phyloP scores from a whole-genome alignment of 2,113 vertebrate genomes.

The Callionymus lyra region DNA sequence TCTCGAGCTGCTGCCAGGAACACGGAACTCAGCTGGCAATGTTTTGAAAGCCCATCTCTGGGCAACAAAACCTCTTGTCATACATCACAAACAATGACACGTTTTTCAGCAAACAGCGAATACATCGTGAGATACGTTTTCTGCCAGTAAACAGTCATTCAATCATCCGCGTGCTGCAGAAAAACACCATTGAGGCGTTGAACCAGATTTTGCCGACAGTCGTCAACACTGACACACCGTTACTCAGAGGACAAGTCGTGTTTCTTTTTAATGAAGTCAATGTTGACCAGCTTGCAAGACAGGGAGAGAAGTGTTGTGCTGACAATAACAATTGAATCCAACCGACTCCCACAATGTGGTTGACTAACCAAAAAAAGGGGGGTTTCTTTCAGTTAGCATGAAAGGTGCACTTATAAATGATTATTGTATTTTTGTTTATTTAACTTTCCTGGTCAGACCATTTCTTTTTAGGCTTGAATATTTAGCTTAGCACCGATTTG shows the following conservation, averaged over 20 bases:
- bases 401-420: too few species aligned
- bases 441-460: too few species aligned
- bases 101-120: conserved; percentile 6
- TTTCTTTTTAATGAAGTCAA: conserved; percentile 4
- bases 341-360: neutral
- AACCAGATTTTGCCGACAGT: conserved; percentile 8
- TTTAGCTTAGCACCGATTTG: too few species aligned
- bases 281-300: conserved; percentile 3
- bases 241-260: too few species aligned
- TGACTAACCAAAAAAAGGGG: neutral
- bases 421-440: too few species aligned
- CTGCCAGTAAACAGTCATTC: conserved; percentile 1
- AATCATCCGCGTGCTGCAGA: conserved; percentile 1
- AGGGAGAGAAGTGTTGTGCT: conserved; percentile 3
- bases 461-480: too few species aligned
- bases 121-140: conserved; percentile 2
- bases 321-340: too few species aligned
- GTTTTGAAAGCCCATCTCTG: conserved; percentile 4
- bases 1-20: too few species aligned
- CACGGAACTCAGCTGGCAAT: conserved; percentile 5
- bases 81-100: conserved; percentile 7
- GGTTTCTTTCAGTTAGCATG: too few species aligned
- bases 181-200: conserved; percentile 2
- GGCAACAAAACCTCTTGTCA: conserved; percentile 5
- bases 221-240: conserved; percentile 1